Conservation (phyloP, 2,113 vertebrate species). For the Chloropsis cyanopogon region DNA sequence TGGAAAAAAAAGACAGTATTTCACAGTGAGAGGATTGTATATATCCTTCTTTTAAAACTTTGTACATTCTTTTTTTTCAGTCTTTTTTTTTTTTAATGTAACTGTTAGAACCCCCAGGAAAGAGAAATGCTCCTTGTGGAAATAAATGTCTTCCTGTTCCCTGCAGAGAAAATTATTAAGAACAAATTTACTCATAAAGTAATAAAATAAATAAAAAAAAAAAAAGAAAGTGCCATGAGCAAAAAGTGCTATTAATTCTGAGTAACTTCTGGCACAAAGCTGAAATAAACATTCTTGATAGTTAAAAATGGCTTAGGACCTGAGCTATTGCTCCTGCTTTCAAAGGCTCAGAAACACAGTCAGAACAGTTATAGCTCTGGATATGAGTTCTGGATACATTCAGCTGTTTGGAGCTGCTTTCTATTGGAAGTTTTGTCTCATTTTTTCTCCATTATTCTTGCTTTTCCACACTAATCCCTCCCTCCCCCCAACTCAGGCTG, state of each 20-base stretch:
- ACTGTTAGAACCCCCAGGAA: not conserved
- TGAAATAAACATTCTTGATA: not conserved
- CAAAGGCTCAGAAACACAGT: not conserved
- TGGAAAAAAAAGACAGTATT: not conserved
- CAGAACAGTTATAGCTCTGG: not conserved
- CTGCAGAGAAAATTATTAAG: slow-evolving; percentile 27
- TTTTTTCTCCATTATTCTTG: not conserved
- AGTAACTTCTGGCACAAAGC: not conserved
- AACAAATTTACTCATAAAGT: slow-evolving; percentile 1
- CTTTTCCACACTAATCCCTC: not conserved
- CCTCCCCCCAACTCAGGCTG: not conserved
- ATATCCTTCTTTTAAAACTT: not conserved
- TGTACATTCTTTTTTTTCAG: not conserved
- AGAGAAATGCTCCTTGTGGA: not conserved
- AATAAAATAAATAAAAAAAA: slow-evolving; percentile 33
- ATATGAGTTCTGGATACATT: not conserved
- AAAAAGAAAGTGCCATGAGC: not conserved
- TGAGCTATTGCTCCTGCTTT: not conserved
- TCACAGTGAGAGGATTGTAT: slow-evolving; percentile 1
- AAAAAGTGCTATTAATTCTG: not conserved
- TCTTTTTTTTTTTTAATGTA: not conserved
- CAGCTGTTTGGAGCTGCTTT: not conserved
- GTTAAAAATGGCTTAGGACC: not conserved
- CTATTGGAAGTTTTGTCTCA: not conserved
- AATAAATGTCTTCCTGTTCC: not conserved